Evolutionary conservation across 2,113 vertebrate genomes (phyloP), one percentile per base, ranked within the genome.

Genomic region (Acinonyx jubatus): DNA sequence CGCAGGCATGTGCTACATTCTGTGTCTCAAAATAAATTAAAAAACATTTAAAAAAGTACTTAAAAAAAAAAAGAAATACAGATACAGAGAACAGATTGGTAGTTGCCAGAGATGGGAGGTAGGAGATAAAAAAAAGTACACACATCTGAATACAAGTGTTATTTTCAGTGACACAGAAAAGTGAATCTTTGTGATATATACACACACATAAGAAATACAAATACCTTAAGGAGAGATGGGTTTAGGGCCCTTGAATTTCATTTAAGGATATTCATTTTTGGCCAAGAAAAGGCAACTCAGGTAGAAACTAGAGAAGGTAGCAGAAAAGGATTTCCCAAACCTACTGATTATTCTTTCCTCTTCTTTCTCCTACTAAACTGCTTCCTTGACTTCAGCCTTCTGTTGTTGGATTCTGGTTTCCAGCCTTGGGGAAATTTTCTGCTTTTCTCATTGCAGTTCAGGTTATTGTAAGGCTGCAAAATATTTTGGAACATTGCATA

Each of bases 331-430:
- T 86, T 86, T 85, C 19, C 48, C 27, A 29, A 48, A 5, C 1
- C 1, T 1, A 4, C 3, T 2, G 12, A 10, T 16, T 6, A 23
- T 16, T 48, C 11, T 2, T 45, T 82, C 48, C 29, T 33, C 38
- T 4, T 41, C 14, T 74, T 73, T 76, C 33, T 81, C 10, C 79
- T 66, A 7, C 23, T 61, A 55, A 79, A 52, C 33, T 0, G 2
- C 10, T 96, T 89, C n/a, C 66, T 71, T 78, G n/a, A 76, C 33
- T 36, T 71, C n/a, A 68, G 31, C 48, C 84, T 31, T 74, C 19
- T 84, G 16, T 82, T 80, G 23, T 71, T 95, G 48, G 41, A 38
- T 66, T 86, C 85, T 80, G 19, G 63, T 88, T 91, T 84, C 73
- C 15, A 36, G 33, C 33, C n/a, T 66, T n/a, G 57, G 57, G 50